These are phyloP conservation scores for Theretra japonica DNA, from an alignment of 2,888 invertebrate genomes.

Conservation along the genomic window DNA sequence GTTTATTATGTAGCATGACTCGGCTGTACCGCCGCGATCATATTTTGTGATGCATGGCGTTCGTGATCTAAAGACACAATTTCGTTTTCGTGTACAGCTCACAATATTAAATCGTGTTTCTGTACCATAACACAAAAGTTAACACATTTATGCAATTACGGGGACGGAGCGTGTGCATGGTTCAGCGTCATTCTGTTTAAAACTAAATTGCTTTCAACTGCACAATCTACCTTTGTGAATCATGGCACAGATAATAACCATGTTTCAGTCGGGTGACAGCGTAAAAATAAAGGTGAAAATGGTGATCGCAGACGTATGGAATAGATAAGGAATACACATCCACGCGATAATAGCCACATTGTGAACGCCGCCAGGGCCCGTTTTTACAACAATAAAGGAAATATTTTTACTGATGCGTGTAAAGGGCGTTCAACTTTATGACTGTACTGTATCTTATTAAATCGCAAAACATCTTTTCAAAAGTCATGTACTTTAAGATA, in stretches of 20 bases:
- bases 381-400: constrained; percentile 42
- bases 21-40: constrained; percentile 47
- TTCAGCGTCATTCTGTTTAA: constrained; percentile 13
- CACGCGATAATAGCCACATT: constrained; percentile 60
- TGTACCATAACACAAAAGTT: constrained; percentile 14
- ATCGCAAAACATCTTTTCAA: not conserved
- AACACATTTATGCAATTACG: constrained; percentile 24
- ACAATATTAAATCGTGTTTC: not conserved
- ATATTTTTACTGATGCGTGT: constrained; percentile 25
- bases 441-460: not conserved
- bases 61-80: constrained; percentile 26
- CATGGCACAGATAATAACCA: constrained; percentile 47
- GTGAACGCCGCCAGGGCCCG: constrained; percentile 47
- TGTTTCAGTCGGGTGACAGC: constrained; percentile 55
- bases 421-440: constrained; percentile 12
- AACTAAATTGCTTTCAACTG: constrained; percentile 38
- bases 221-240: constrained; percentile 47
- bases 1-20: constrained; percentile 68
- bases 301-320: constrained; percentile 59
- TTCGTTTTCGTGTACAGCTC: constrained; percentile 5
- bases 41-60: constrained; percentile 33
- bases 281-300: constrained; percentile 64
- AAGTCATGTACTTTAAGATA: no score
- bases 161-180: constrained; percentile 17
- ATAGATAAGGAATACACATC: constrained; percentile 64